Evolutionary conservation across 2,113 vertebrate species (phyloP).

Genomic region (Lucifuga dentata): DNA sequence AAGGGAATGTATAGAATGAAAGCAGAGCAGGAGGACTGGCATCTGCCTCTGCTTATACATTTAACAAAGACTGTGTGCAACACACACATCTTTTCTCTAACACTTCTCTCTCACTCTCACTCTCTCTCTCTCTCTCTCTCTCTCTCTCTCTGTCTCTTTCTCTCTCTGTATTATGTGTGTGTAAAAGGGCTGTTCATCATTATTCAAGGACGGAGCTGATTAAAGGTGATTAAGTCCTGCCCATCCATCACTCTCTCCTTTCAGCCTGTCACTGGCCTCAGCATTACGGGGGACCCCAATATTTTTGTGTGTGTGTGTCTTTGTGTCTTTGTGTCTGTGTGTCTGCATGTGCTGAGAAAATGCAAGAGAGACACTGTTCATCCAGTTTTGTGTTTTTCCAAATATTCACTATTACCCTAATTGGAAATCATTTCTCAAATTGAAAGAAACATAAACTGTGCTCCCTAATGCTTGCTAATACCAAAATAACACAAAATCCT

Average conservation of each 20-base stretch:
- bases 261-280: conserved; percentile 72
- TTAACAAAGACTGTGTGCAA: conserved; percentile 56
- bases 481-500: conserved; percentile 64
- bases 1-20: conserved; percentile 36
- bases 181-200: conserved; percentile 76
- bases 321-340: conserved; percentile 16
- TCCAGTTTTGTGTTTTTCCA: conserved; percentile 46
- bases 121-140: conserved; percentile 21
- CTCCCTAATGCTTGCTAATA: conserved; percentile 48
- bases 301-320: conserved; percentile 33
- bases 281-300: conserved; percentile 51
- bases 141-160: conserved; percentile 12
- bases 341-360: too few species aligned
- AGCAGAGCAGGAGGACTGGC: conserved; percentile 51
- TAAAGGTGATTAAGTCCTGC: conserved; percentile 81
- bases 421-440: conserved; percentile 62
- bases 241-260: conserved; percentile 80
- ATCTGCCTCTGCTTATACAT: conserved; percentile 71
- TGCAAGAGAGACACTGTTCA: conserved; percentile 21
- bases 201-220: conserved; percentile 81
- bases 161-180: conserved; percentile 56
- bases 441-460: conserved; percentile 46
- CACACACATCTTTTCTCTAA: conserved; percentile 59
- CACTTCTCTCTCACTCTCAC: conserved; percentile 28
- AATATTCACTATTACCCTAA: conserved; percentile 55